Percentiles rank a stretch among this genome's conserved stretches.
phyloP scores from a whole-genome alignment of 2,888 invertebrate genomes.

The Eupithecia pulchellata region DNA sequence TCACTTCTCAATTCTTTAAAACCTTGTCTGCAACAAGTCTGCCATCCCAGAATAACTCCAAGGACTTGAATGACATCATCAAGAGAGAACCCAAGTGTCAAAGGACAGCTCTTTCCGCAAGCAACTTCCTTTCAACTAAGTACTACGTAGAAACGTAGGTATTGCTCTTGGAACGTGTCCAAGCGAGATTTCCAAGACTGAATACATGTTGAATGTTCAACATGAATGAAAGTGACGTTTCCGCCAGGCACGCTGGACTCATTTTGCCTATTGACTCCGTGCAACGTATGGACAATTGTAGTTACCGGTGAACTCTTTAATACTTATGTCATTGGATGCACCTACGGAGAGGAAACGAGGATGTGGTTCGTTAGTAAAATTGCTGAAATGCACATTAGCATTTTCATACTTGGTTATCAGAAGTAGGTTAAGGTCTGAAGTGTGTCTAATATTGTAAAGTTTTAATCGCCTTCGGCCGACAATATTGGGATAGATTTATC shows the following conservation, averaged over 20 bases:
- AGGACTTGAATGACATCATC: constrained; percentile 12
- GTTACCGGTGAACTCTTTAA: constrained; percentile 22
- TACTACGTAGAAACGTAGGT: constrained; percentile 9
- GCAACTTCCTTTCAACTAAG: constrained; percentile 14
- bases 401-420: neutral
- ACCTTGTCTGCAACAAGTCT: constrained; percentile 16
- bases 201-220: constrained; percentile 30
- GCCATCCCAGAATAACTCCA: constrained; percentile 14
- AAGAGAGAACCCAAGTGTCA: constrained; percentile 17
- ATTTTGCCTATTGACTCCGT: constrained; percentile 30
- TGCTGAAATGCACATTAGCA: constrained; percentile 1
- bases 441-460: neutral
- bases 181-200: constrained; percentile 32
- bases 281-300: constrained; percentile 22
- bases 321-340: constrained; percentile 32
- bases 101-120: constrained; percentile 19
- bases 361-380: constrained; percentile 7
- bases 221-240: constrained; percentile 39
- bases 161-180: constrained; percentile 29
- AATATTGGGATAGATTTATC: neutral
- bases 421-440: neutral
- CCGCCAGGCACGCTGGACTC: constrained; percentile 32
- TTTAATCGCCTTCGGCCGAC: neutral
- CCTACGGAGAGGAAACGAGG: constrained; percentile 8
- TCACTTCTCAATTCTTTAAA: neutral